Percentiles rank a stretch among this genome's conserved stretches.
These are phyloP conservation scores for Bilobella aurantiaca DNA, from an alignment of 1,140 invertebrate species.

Conservation along the genomic window DNA sequence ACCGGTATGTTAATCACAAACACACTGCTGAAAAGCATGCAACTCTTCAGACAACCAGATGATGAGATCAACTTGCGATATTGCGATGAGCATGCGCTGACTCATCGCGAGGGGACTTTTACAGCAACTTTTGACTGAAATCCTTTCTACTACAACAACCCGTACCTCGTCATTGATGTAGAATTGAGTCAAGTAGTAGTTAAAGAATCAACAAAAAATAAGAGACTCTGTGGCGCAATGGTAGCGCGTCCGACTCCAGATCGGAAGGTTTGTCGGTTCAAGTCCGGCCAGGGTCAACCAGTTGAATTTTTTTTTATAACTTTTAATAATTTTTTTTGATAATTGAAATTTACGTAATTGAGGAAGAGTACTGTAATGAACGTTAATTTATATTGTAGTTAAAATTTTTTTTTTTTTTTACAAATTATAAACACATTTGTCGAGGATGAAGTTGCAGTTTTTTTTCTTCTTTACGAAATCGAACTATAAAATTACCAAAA, in stretches of 20 bases:
- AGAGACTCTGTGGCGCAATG: constrained; percentile 69
- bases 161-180: background rate
- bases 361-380: background rate
- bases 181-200: background rate
- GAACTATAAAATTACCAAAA: no score
- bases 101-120: no score
- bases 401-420: background rate
- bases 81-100: background rate
- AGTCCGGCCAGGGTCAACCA: constrained; percentile 87
- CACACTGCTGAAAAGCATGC: background rate
- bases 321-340: no score
- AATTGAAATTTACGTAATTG: background rate
- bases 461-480: no score
- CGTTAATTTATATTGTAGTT: background rate
- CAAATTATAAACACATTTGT: background rate
- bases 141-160: background rate
- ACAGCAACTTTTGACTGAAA: no score
- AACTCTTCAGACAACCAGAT: background rate
- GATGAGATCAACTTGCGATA: background rate
- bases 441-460: background rate
- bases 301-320: constrained; percentile 27
- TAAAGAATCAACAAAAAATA: background rate
- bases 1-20: no score
- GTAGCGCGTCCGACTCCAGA: constrained; percentile 98
- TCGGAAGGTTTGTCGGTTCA: constrained; percentile 98